Evolutionary conservation across 2,113 vertebrate species (phyloP).

Genomic region (Pao palembangensis): DNA sequence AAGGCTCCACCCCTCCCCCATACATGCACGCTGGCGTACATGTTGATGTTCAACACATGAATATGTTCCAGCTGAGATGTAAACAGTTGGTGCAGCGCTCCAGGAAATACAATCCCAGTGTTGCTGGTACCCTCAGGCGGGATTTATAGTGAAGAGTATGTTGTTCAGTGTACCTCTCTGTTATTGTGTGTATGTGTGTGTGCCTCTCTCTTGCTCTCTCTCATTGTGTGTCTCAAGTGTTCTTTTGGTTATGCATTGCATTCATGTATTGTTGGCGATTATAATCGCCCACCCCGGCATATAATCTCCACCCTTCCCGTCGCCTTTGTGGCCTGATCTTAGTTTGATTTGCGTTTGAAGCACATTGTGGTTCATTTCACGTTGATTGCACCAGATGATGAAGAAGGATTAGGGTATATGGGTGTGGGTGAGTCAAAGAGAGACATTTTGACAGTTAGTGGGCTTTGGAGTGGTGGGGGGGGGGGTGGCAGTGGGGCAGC

Average conservation of each 20-base stretch:
- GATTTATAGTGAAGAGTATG: slow-evolving; percentile 65
- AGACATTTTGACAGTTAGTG: slow-evolving; percentile 26
- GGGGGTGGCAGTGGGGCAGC: slow-evolving; percentile 64
- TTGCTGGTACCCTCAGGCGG: slow-evolving; percentile 61
- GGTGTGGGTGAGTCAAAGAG: slow-evolving; percentile 2
- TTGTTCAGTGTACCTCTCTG: slow-evolving; percentile 53
- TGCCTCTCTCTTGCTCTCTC: neutral
- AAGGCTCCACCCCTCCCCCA: slow-evolving; percentile 42
- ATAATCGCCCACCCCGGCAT: slow-evolving; percentile 37
- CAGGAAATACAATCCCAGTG: slow-evolving; percentile 69
- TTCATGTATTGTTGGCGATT: slow-evolving; percentile 48
- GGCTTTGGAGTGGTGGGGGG: slow-evolving; percentile 40
- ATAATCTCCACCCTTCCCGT: slow-evolving; percentile 53
- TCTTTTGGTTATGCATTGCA: slow-evolving; percentile 38
- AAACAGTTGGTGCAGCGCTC: slow-evolving; percentile 62
- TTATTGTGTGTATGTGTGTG: slow-evolving; percentile 26
- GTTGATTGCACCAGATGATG: slow-evolving; percentile 67
- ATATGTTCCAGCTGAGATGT: slow-evolving; percentile 56
- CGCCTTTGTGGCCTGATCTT: slow-evolving; percentile 51
- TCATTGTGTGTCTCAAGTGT: slow-evolving; percentile 32
- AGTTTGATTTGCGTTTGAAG: slow-evolving; percentile 70
- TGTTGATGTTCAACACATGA: slow-evolving; percentile 17
- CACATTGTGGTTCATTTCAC: slow-evolving; percentile 70
- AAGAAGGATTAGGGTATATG: slow-evolving; percentile 26
- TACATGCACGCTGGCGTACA: slow-evolving; percentile 8